Percentiles rank a stretch among this genome's conserved stretches.
These are phyloP conservation scores for Nothobranchius kuhntae DNA, from an alignment of 2,113 vertebrate species.

Conservation along the genomic window DNA sequence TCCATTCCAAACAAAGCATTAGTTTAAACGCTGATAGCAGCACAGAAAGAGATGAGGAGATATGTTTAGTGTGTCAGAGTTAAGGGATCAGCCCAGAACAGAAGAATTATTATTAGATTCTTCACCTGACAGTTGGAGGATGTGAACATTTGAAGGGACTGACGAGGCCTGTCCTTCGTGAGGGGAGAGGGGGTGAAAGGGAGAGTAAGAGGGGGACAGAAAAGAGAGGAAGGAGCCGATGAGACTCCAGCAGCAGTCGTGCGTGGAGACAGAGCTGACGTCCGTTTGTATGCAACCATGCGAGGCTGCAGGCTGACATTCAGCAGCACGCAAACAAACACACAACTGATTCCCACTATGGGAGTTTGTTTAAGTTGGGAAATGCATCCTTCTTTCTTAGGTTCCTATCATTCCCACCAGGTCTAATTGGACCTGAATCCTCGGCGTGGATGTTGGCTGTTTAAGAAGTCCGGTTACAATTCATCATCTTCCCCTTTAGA, in stretches of 20 bases:
- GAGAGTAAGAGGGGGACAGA: conserved; percentile 31
- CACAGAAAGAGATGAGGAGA: conserved; percentile 41
- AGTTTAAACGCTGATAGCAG: conserved; percentile 31
- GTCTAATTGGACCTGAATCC: not conserved
- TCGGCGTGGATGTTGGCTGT: too few species aligned
- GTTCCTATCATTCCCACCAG: not conserved
- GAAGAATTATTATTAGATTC: conserved; percentile 2
- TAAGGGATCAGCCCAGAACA: conserved; percentile 7
- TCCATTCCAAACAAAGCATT: conserved; percentile 43
- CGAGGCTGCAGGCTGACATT: conserved; percentile 37
- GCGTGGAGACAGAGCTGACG: conserved; percentile 44
- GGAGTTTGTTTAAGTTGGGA: conserved; percentile 36
- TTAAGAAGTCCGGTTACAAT: too few species aligned
- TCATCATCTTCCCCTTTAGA: too few species aligned
- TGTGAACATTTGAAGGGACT: not conserved
- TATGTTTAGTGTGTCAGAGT: conserved; percentile 13
- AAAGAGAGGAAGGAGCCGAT: conserved; percentile 46
- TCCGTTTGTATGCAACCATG: conserved; percentile 56
- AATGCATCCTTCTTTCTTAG: conserved; percentile 25
- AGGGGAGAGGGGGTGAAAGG: conserved; percentile 38
- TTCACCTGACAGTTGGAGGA: not conserved
- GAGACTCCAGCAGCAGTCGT: conserved; percentile 59
- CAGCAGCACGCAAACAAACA: conserved; percentile 39
- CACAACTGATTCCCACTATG: conserved; percentile 35
- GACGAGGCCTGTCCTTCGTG: not conserved